These are phyloP conservation scores for Phylloscopus collybita DNA, from an alignment of 2,797 vertebrate genomes.

Conservation along the genomic window DNA sequence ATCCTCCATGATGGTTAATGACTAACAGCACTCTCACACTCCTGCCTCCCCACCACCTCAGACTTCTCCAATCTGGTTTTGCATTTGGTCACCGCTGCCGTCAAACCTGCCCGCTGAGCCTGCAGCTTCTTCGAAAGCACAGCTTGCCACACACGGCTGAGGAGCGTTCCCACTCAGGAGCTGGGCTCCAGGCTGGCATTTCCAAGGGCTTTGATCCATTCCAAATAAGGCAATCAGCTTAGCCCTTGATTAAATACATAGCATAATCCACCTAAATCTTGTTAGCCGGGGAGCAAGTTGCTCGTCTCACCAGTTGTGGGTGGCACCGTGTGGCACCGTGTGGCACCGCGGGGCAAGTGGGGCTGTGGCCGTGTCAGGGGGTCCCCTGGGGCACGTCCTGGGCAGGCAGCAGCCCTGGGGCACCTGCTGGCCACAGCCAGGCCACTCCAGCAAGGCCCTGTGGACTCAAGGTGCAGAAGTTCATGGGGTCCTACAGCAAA, in stretches of 20 bases:
- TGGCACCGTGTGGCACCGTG: neutral
- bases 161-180: neutral
- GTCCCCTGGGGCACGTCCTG: neutral
- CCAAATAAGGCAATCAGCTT: slow-evolving; percentile 66
- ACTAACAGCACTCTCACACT: neutral
- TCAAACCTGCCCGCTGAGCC: neutral
- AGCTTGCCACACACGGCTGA: neutral
- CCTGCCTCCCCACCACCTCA: neutral
- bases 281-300: slow-evolving; percentile 23
- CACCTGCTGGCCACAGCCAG: neutral
- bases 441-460: neutral
- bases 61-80: neutral
- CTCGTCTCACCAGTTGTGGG: neutral
- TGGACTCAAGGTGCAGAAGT: neutral
- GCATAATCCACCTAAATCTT: slow-evolving; percentile 68
- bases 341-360: neutral
- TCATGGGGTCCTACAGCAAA: neutral
- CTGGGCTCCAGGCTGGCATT: slow-evolving; percentile 11
- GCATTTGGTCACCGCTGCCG: neutral
- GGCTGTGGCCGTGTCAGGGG: neutral
- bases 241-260: slow-evolving; percentile 70
- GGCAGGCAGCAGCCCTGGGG: neutral
- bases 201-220: slow-evolving; percentile 56
- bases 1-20: neutral
- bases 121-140: neutral